Conservation (phyloP, 2,888 invertebrate species). For the Diachrysia chrysitis region DNA sequence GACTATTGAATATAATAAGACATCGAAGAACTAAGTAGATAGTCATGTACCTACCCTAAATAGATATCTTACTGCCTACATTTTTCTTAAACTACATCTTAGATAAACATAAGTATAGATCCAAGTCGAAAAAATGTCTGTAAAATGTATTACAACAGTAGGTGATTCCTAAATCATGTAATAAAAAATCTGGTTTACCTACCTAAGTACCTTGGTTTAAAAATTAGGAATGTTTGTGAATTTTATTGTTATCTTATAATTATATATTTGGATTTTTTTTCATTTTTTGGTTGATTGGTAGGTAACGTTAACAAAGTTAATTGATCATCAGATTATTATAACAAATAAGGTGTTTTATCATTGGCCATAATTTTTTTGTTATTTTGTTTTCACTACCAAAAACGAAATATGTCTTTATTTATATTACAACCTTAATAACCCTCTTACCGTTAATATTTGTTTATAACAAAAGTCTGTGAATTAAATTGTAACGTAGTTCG, state of each 20-base stretch:
- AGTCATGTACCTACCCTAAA: not conserved
- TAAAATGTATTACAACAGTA: not conserved
- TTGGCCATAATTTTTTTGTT: conserved; percentile 27
- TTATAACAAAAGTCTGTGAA: conserved; percentile 11
- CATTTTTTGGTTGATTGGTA: too few species aligned
- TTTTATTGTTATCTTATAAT: not conserved
- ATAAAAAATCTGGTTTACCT: not conserved
- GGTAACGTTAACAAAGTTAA: not conserved
- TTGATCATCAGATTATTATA: not conserved
- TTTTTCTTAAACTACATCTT: not conserved
- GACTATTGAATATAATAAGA: not conserved
- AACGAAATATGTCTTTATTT: too few species aligned
- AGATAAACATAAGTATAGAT: not conserved
- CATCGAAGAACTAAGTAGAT: conserved; percentile 3
- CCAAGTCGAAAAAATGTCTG: not conserved
- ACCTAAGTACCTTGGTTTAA: not conserved
- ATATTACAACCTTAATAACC: conserved; percentile 9
- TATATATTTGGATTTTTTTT: too few species aligned
- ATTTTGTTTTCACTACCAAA: conserved; percentile 14
- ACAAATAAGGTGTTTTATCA: conserved; percentile 30
- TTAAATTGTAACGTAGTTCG: conserved; percentile 35
- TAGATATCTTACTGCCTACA: not conserved
- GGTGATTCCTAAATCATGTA: not conserved
- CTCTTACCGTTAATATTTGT: conserved; percentile 36
- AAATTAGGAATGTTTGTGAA: not conserved